Evolutionary conservation across 1,140 invertebrate genomes (phyloP), one percentile per base, ranked within the genome.

Genomic region (Drosophila lacteicornis): DNA sequence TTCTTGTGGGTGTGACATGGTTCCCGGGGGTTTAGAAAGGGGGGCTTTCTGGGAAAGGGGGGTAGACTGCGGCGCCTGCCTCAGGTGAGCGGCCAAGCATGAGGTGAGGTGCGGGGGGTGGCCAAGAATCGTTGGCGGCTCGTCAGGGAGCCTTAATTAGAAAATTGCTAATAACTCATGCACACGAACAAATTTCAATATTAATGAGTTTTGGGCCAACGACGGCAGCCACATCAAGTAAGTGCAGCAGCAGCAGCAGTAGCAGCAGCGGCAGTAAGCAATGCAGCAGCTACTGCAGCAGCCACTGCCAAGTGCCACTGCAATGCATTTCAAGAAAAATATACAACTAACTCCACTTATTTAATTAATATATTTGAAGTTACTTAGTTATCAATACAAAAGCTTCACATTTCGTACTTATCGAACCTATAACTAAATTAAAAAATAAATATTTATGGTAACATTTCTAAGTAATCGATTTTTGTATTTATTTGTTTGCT

Each of bases 131-230:
- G 62, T 50, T 71, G 51, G 63, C 69, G 63, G 60, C 80, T 83
- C 70, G 82, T 82, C 79, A 71, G 80, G 76, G 74, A 70, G 67
- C 70, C 86, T 91, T 90, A 90, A 90, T 90, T 90, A 90, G 85
- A 90, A 90, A 90, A 91, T 90, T 91, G 85, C 85, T 91, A 90
- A 90, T 90, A 90, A 91, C 85, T 90, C 86, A 91, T 91, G 85
- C 86, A 90, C 85, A 90, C 86, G 85, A 90, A 91, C 85, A 90
- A 90, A 90, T 91, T 90, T 90, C 86, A 90, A 90, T 90, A 90
- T 90, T 90, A 90, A 90, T 90, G 85, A 90, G 86, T 90, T 90
- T 90, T 70, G 74, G 75, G 86, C 59, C 68, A 82, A 53, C 50
- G 43, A 47, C 82, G 61, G 46, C 78, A 58, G 45, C 69, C 61